Base-by-base conservation (phyloP, 2,113 vertebrate species). In the Syrmaticus mikado region DNA sequence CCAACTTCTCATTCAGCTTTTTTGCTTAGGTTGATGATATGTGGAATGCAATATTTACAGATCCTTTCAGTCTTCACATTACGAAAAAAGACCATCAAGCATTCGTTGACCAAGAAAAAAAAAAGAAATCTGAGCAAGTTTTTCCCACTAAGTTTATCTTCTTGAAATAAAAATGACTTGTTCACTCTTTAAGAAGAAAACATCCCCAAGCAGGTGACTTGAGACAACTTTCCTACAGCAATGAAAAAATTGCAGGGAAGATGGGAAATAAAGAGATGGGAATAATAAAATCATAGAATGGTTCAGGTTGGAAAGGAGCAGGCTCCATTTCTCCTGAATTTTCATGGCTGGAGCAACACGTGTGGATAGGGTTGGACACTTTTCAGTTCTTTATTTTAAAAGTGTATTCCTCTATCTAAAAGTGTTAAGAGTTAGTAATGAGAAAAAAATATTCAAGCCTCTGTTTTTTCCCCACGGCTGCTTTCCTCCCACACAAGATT, bases 401-500 rank as follows among this genome's bases (percentile, higher is more conserved):
- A 71, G 25, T 5, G 40, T 15, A 40, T 40, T 66, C 60, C 21
- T 34, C 53, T 53, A 16, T 32, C 62, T 52, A 53, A 45, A 85
- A 64, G 50, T 24, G 6, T 82, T 67, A 50, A 55, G 13, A 48
- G 30, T 52, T 57, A 70, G 43, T 46, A 84, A 46, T 3, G 2
- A 57, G 24, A 9, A 18, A 77, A 77, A 76, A 81, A 65, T 83
- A 75, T 77, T 74, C 22, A 64, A 27, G 61, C 28, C 19, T 27
- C 27, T n/a, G 32, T 34, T 68, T 55, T 50, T 55, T 9, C 8
- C 9, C 21, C 65, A 11, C 45, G 45, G 7, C 2, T n/a, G 3
- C 36, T 58, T 85, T 65, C 64, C 70, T 73, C 88, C 88, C 74
- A 81, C 82, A 77, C 71, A 85, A 82, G 58, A 73, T 90, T 86